Percentiles rank a stretch among this genome's conserved stretches.
Evolutionary conservation across 1,140 invertebrate genomes (phyloP).

Genomic region (Trichomalopsis sarcophagae): DNA sequence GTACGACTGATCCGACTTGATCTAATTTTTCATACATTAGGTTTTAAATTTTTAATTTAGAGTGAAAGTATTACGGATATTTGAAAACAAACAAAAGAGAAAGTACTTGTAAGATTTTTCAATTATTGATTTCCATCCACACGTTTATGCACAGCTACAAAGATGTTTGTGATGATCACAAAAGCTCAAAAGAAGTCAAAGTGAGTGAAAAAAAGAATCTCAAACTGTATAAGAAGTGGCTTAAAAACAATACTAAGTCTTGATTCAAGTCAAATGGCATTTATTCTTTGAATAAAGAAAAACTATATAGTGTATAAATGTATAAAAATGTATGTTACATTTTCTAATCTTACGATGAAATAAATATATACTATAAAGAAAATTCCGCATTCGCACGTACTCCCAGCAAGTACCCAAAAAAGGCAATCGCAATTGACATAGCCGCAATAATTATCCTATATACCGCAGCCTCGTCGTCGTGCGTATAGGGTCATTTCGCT

Average conservation of each 20-base stretch:
- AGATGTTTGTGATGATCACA: constrained; percentile 9
- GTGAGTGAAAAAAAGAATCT: constrained; percentile 11
- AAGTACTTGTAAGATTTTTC: constrained; percentile 28
- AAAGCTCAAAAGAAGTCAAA: not conserved
- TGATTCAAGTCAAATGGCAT: constrained; percentile 29
- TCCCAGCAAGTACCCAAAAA: too few species aligned
- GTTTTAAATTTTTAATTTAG: constrained; percentile 29
- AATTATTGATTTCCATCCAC: not conserved
- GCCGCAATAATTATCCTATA: too few species aligned
- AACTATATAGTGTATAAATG: constrained; percentile 45
- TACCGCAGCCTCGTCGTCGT: too few species aligned
- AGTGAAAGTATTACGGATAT: constrained; percentile 29
- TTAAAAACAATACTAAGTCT: constrained; percentile 2
- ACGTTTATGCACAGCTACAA: constrained; percentile 4
- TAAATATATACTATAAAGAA: constrained; percentile 27
- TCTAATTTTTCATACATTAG: constrained; percentile 38
- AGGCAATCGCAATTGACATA: too few species aligned
- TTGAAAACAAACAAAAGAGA: not conserved
- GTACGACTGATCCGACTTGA: constrained; percentile 27
- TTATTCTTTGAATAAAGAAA: constrained; percentile 29
- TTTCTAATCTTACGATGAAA: constrained; percentile 46
- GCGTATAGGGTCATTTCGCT: not conserved
- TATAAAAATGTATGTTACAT: constrained; percentile 50
- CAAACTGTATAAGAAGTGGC: constrained; percentile 9
- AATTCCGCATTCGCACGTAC: not conserved